A percentile compares a stretch with the other conserved stretches of the same genome.
Conservation (phyloP, 2,797 vertebrate species). For the Leptatherina wallacei region DNA sequence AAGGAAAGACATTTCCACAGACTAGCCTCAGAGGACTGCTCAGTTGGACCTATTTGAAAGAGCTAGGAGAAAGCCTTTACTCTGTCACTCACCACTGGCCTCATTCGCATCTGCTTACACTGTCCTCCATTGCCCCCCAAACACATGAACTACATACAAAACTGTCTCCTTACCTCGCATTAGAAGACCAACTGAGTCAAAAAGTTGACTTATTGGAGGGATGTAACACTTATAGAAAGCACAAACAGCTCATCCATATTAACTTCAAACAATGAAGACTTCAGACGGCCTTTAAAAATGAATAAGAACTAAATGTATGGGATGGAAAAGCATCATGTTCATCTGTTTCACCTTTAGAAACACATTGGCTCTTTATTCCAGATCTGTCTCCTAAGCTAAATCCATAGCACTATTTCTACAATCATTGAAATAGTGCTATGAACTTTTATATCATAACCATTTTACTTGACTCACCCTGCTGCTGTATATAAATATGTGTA, state of each 20-base stretch:
- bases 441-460: neutral
- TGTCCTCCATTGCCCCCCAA: slow-evolving; percentile 7
- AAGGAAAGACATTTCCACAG: slow-evolving; percentile 12
- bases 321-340: neutral
- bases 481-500: neutral
- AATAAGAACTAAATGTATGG: slow-evolving; percentile 3
- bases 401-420: neutral
- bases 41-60: slow-evolving; percentile 35
- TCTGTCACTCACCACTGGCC: slow-evolving; percentile 34
- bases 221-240: no score
- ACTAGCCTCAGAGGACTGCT: slow-evolving; percentile 22
- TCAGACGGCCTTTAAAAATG: neutral
- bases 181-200: neutral
- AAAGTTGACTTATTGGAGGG: neutral
- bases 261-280: no score
- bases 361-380: no score
- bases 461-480: no score
- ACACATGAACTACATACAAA: neutral
- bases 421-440: neutral
- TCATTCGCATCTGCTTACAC: slow-evolving; percentile 30
- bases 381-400: no score
- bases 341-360: no score
- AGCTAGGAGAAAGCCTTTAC: slow-evolving; percentile 26
- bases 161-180: neutral
- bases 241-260: no score